Percentiles rank a stretch among this genome's conserved stretches.
Evolutionary conservation across 2,113 vertebrate species (phyloP).

Genomic region (Gulo gulo): DNA sequence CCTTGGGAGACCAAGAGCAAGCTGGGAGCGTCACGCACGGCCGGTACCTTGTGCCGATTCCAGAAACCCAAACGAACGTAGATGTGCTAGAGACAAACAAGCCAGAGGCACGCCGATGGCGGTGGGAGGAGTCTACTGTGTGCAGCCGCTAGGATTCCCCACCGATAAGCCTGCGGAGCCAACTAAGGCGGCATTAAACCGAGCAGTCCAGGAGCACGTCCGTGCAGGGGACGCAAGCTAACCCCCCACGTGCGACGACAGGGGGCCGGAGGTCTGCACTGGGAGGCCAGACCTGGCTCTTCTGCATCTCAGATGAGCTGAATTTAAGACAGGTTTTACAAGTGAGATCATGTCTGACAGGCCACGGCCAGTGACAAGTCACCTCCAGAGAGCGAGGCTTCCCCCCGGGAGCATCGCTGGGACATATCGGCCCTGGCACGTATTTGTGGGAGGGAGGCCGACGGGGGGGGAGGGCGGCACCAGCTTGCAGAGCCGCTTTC

Average conservation of each 20-base stretch:
- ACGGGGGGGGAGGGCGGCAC: rapidly evolving
- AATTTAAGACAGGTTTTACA: not conserved
- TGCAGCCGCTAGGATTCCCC: not conserved
- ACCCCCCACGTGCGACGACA: not conserved
- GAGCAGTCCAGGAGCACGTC: not conserved
- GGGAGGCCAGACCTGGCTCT: not conserved
- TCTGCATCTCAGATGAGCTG: not conserved
- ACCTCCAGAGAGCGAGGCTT: not conserved
- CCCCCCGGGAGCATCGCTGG: not conserved
- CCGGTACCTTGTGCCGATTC: not conserved
- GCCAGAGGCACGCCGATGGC: not conserved
- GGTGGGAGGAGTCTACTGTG: not conserved
- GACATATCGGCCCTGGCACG: not conserved
- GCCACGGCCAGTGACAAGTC: not conserved
- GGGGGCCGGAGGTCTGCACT: not conserved
- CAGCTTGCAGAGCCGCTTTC: not conserved
- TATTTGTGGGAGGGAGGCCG: not conserved
- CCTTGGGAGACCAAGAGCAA: not conserved
- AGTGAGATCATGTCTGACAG: not conserved
- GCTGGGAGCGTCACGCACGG: not conserved
- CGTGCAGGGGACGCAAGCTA: not conserved
- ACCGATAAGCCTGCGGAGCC: not conserved
- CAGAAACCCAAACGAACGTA: not conserved
- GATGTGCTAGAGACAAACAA: not conserved
- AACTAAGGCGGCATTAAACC: not conserved